Conservation (phyloP, 1,140 invertebrate species). For the Drosophila nannoptera region DNA sequence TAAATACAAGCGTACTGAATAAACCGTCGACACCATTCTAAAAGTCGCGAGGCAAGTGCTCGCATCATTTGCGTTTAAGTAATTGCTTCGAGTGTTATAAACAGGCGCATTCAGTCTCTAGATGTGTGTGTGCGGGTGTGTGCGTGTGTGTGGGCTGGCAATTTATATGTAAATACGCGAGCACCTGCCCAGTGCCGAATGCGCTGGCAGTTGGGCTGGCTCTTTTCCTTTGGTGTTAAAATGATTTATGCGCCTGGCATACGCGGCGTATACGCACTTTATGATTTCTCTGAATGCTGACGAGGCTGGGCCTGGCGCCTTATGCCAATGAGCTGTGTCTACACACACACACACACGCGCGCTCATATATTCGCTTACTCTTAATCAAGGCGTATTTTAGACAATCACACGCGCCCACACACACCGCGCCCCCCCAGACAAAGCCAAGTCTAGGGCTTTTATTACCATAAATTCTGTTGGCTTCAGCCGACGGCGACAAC, state of each 20-base stretch:
- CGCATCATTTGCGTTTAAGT: conserved; percentile 34
- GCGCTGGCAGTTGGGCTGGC: conserved; percentile 9
- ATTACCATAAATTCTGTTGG: conserved; percentile 68
- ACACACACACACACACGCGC: conserved; percentile 14
- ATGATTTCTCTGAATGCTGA: conserved; percentile 53
- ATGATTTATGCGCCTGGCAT: conserved; percentile 64
- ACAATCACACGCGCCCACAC: conserved; percentile 2
- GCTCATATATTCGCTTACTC: not conserved
- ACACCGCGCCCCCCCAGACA: conserved; percentile 7
- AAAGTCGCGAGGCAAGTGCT: conserved; percentile 21
- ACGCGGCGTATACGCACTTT: conserved; percentile 63
- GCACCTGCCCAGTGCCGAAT: conserved; percentile 27
- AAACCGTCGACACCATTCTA: conserved; percentile 26
- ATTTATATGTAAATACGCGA: conserved; percentile 26
- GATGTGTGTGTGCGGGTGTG: not conserved
- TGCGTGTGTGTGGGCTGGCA: not conserved
- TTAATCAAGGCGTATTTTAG: conserved; percentile 29
- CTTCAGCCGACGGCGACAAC: conserved; percentile 35
- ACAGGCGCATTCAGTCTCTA: conserved; percentile 6
- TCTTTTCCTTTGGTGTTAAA: conserved; percentile 29
- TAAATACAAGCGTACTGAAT: conserved; percentile 5
- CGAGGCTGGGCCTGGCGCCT: conserved; percentile 48
- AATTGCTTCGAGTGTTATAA: conserved; percentile 37
- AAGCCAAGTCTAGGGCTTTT: conserved; percentile 60
- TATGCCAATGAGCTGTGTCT: conserved; percentile 48